These are phyloP conservation scores for Latrodectus elegans DNA, from an alignment of 2,888 invertebrate genomes.

Conservation along the genomic window DNA sequence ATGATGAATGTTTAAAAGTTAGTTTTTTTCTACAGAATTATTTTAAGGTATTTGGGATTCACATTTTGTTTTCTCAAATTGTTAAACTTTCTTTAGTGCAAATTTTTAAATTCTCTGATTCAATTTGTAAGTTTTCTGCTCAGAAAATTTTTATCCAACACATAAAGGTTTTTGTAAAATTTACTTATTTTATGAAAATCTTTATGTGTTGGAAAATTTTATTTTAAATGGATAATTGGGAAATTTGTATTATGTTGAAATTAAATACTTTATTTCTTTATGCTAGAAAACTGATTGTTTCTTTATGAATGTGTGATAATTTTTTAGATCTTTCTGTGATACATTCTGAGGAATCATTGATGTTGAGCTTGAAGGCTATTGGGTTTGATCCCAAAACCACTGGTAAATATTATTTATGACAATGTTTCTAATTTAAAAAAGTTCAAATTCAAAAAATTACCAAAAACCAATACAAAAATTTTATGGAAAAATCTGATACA, in stretches of 20 bases:
- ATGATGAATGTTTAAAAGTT: no score
- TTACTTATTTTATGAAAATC: no score
- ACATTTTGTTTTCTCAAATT: no score
- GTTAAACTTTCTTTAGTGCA: no score
- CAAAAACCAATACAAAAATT: neutral
- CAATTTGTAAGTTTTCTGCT: no score
- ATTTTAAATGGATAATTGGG: neutral
- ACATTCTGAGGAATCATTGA: slow-evolving; percentile 56
- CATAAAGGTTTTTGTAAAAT: no score
- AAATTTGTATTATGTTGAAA: neutral
- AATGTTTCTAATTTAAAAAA: neutral
- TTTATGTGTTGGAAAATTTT: neutral
- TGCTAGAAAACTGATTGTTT: neutral
- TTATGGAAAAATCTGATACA: neutral
- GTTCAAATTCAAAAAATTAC: neutral
- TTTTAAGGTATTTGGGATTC: no score
- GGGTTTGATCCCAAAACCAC: slow-evolving; percentile 73
- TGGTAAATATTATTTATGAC: slow-evolving; percentile 71
- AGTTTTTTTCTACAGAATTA: no score
- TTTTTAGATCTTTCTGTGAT: slow-evolving; percentile 60
- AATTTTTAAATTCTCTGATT: no score
- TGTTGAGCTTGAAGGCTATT: slow-evolving; percentile 69
- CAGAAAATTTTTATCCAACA: no score
- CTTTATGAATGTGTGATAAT: no score
- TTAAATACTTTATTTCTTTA: neutral